Evolutionary conservation across 30 jellyfish, hydroid and myxozoan species (phyloP).

Genomic region (Catostylus mosaicus): DNA sequence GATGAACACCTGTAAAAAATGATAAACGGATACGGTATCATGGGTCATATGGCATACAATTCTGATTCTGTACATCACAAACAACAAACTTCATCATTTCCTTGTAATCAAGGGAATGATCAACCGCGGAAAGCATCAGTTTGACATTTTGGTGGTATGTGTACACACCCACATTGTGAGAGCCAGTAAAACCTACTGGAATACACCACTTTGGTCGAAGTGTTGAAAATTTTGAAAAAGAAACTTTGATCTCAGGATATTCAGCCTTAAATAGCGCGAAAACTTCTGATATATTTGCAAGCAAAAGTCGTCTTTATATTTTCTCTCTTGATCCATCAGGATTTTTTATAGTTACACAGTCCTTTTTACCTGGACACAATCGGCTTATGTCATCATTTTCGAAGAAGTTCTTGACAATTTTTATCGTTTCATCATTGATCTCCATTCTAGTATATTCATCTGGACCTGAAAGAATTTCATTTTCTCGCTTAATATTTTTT

Average conservation of each 20-base stretch:
- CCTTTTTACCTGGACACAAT: slow-evolving; percentile 14
- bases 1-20: neutral
- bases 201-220: slow-evolving; percentile 79
- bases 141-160: slow-evolving; percentile 59
- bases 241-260: slow-evolving; percentile 37
- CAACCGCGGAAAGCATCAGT: slow-evolving; percentile 29
- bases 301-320: slow-evolving; percentile 42
- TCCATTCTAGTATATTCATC: neutral
- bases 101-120: neutral
- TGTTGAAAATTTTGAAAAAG: slow-evolving; percentile 66
- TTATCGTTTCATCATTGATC: neutral
- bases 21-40: slow-evolving; percentile 57
- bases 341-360: slow-evolving; percentile 5
- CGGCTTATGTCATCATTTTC: slow-evolving; percentile 16
- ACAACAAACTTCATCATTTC: slow-evolving; percentile 46
- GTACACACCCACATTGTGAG: slow-evolving; percentile 81
- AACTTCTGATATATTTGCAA: slow-evolving; percentile 30
- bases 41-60: slow-evolving; percentile 76
- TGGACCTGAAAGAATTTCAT: neutral
- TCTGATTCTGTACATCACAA: slow-evolving; percentile 28
- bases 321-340: neutral
- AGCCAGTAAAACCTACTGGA: slow-evolving; percentile 73
- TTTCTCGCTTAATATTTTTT: neutral
- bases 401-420: neutral
- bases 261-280: slow-evolving; percentile 31